Conservation (phyloP, 1,140 invertebrate genomes). For the Orchesella cincta region DNA sequence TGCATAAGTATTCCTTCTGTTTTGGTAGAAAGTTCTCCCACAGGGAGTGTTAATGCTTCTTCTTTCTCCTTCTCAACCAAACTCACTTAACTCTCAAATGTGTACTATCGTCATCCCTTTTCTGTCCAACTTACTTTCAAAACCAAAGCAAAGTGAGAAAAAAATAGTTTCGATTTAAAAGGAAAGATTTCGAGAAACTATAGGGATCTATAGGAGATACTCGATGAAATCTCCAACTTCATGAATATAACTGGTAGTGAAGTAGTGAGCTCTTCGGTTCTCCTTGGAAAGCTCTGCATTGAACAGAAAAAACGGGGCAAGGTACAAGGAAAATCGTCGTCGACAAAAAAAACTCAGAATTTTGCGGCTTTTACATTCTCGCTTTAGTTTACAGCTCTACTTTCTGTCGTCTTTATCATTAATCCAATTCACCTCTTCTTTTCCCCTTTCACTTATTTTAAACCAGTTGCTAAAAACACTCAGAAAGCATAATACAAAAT, state of each 20-base stretch:
- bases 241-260: slow-evolving; percentile 26
- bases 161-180: slow-evolving; percentile 13
- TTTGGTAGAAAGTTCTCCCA: background rate
- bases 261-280: too few species aligned
- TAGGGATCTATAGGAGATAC: background rate
- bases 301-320: background rate
- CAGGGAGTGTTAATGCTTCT: slow-evolving; percentile 16
- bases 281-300: too few species aligned
- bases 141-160: slow-evolving; percentile 6
- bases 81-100: background rate
- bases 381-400: background rate
- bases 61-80: background rate
- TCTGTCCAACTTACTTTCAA: background rate
- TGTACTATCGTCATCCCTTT: background rate
- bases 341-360: too few species aligned
- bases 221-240: background rate
- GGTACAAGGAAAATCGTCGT: slow-evolving; percentile 1
- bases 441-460: slow-evolving; percentile 25
- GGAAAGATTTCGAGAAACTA: background rate
- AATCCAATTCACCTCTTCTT: slow-evolving; percentile 19
- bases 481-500: background rate
- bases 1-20: background rate
- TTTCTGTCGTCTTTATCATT: slow-evolving; percentile 20
- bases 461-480: slow-evolving; percentile 6
- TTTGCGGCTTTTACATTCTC: slow-evolving; percentile 22